Evolutionary conservation across 1,140 invertebrate species (phyloP).

Genomic region (Atta cephalotes): DNA sequence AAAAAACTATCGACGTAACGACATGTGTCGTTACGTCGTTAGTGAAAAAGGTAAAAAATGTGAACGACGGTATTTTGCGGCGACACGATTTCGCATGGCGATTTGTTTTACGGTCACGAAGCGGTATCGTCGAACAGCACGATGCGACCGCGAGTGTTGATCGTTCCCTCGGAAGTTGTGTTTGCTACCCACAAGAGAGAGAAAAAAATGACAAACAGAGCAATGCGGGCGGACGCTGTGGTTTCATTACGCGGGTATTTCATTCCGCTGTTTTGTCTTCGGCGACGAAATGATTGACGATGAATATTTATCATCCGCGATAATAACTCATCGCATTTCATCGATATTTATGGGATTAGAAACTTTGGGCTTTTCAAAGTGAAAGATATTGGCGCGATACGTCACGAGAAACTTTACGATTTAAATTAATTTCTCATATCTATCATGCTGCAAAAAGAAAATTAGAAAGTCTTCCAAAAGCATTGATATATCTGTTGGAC

Average conservation of each 20-base stretch:
- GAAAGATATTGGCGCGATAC: conserved; percentile 23
- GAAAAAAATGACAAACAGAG: background rate
- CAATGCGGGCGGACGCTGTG: conserved; percentile 16
- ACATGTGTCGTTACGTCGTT: no score
- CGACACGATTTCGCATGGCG: conserved; percentile 30
- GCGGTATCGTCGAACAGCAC: conserved; percentile 4
- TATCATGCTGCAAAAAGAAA: background rate
- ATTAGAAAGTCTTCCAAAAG: background rate
- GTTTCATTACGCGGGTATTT: conserved; percentile 55
- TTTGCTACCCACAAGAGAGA: background rate
- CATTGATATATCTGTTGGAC: background rate
- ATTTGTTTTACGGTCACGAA: conserved; percentile 37
- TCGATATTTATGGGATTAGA: conserved; percentile 54
- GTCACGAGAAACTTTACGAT: background rate
- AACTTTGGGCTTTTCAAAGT: background rate
- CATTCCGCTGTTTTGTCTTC: conserved; percentile 7
- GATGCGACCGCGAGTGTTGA: background rate
- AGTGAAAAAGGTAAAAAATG: background rate
- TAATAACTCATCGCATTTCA: conserved; percentile 37
- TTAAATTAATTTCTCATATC: background rate
- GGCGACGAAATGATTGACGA: conserved; percentile 7
- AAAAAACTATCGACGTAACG: conserved; percentile 6
- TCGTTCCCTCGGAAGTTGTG: background rate
- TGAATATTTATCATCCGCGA: conserved; percentile 52
- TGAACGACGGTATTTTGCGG: conserved; percentile 6